Conservation (phyloP, 2,113 vertebrate species). For the Chaetorhynchus papuensis region DNA sequence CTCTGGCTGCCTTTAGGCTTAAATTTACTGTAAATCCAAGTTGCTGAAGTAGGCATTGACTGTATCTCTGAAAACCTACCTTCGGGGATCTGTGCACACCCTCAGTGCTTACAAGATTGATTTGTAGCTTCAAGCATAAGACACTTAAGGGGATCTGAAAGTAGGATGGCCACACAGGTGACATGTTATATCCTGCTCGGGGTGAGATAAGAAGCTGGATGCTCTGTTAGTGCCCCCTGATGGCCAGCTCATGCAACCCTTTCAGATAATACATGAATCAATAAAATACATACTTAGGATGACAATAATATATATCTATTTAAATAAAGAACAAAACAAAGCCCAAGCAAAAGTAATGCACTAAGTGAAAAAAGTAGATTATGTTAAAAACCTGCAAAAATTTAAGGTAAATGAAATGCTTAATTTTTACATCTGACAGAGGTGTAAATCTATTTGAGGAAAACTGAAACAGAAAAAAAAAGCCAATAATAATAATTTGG, state of each 20-base stretch:
- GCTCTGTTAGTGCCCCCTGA: neutral
- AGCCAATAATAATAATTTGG: neutral
- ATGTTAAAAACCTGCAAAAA: neutral
- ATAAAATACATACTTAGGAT: neutral
- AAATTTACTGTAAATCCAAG: constrained; percentile 38
- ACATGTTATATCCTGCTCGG: neutral
- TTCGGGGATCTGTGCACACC: constrained; percentile 1
- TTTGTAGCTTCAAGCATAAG: constrained; percentile 37
- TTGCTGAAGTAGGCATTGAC: constrained; percentile 16
- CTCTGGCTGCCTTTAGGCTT: neutral
- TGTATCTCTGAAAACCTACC: neutral
- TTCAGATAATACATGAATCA: neutral
- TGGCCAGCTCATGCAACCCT: neutral
- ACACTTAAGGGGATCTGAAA: constrained; percentile 16
- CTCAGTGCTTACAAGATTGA: neutral
- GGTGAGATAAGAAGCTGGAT: neutral
- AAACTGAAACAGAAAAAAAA: neutral
- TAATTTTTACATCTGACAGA: neutral
- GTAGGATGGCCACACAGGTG: neutral
- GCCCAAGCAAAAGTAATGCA: fast-evolving
- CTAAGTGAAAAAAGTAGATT: neutral
- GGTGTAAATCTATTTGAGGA: neutral
- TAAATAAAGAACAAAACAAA: neutral
- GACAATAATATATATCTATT: neutral
- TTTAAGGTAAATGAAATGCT: neutral